Base-by-base conservation (phyloP, 2,888 invertebrate genomes). In the Oscheius sp. region DNA sequence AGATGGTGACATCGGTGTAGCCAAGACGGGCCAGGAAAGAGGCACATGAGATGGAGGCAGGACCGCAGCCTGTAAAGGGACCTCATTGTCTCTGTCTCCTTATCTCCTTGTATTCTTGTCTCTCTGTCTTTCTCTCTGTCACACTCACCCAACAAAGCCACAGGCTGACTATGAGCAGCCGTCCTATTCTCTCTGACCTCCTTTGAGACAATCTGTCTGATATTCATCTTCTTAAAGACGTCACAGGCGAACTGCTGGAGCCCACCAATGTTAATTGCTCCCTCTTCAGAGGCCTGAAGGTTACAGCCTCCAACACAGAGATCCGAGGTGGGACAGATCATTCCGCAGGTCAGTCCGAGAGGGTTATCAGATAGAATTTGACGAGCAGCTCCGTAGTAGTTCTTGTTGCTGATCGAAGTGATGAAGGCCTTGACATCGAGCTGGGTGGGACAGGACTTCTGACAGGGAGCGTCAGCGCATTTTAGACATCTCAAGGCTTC, bases 321-420 rank as follows among this genome's bases (percentile, higher is more conserved):
- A 90, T 99, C 98, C 89, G 96, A 96, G 0, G 98, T 98, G 1
- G 98, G 98, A 85, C 98, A 98, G 33, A 99, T 97, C 98, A 99
- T 99, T 37, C 96, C 96, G 86, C 96, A 96, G 0, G 95, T 95
- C 1, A 96, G 91, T 0, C 96, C 99, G 71, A 98, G 90, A 0
- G 99, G 98, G 90, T 99, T 99, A 89, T 99, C 98, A 0, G 96
- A 96, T 74, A 99, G 93, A 73, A 99, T 99, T 0, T 96, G 94
- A 89, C 96, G 96, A 0, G 92, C 92, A 1, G 98, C 95, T 33
- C 99, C 98, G 92, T 99, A 99, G 90, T 96, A 98, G 90, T 99
- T 99, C 94, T 95, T 96, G 89, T 95, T 97, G 35, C 96, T 93
- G 84, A 99, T 99, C 90, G 95, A 95, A 0, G 94, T 94, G 74